Evolutionary conservation across 2,113 vertebrate genomes (phyloP), one percentile per base, ranked within the genome.

Genomic region (Sturnus vulgaris): DNA sequence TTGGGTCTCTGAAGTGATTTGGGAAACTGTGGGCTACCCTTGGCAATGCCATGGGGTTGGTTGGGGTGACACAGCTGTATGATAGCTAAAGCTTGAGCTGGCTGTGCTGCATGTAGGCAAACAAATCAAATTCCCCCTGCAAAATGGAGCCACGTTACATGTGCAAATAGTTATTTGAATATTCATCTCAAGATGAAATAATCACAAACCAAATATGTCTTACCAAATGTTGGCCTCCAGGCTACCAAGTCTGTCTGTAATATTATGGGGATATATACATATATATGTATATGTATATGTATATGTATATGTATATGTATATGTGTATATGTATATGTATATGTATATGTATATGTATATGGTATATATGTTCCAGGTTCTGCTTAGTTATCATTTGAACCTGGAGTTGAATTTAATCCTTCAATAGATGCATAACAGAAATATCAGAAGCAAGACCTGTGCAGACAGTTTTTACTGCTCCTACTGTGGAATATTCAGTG

Each of bases 1-100:
- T 3, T 64, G 20, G 5, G 23, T 44, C 5, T 86, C 37, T 57
- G 19, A 4, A 46, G 39, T 40, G 30, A 33, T 61, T 27, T 81
- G 64, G 46, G 44, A 75, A 52, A 59, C 33, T 2, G 11, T 33
- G 47, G 33, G 12, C 18, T 53, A 42, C 15, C 23, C 28, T 60
- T n/a, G 59, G 46, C 18, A 24, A 5, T 2, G 11, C 19, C 33
- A 10, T 5, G 10, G n/a, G 1, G 5, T 8, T 90, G 21, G 2
- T 0, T 2, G 40, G 17, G 11, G 8, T 63, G 16, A 42, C 10
- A 23, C 6, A 56, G 18, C 11, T 2, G 1, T 37, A 2, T 18
- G 11, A 25, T 1, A 42, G 14, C 5, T 40, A 28, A 52, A 65
- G 40, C 5, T 12, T 39, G 30, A 83, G 16, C 20, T 82, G 40